Conservation (phyloP, 2,797 vertebrate species). For the Brachyrhaphis roseni region DNA sequence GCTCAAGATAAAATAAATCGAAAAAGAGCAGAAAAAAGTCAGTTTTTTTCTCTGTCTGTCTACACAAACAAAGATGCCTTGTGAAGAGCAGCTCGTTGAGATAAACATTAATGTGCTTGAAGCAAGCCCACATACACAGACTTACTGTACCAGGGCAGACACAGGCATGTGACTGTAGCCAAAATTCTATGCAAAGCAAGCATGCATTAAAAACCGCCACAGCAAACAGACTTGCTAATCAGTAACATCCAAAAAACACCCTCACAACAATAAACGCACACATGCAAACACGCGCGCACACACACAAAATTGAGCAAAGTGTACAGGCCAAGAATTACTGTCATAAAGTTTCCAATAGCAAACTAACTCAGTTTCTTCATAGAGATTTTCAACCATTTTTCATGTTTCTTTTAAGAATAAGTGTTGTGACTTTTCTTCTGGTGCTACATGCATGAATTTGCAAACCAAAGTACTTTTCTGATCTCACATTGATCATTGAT, state of each 20-base stretch:
- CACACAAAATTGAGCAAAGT: neutral
- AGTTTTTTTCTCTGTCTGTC: neutral
- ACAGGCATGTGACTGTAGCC: constrained; percentile 4
- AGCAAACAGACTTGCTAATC: constrained; percentile 62
- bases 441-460: neutral
- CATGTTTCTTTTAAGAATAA: neutral
- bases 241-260: constrained; percentile 51
- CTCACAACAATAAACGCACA: constrained; percentile 2
- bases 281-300: neutral
- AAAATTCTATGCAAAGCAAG: constrained; percentile 70
- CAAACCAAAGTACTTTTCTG: neutral
- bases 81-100: neutral
- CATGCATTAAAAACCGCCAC: constrained; percentile 40
- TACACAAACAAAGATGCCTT: constrained; percentile 19
- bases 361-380: constrained; percentile 12
- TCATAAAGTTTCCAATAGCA: constrained; percentile 7
- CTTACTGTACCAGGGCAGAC: neutral
- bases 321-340: neutral
- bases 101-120: constrained; percentile 36
- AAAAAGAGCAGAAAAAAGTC: constrained; percentile 8
- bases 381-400: constrained; percentile 8
- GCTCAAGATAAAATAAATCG: constrained; percentile 53
- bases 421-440: neutral
- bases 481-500: neutral
- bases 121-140: constrained; percentile 30